Conservation (phyloP, 2,888 invertebrate species). For the Esperia sulphurella region DNA sequence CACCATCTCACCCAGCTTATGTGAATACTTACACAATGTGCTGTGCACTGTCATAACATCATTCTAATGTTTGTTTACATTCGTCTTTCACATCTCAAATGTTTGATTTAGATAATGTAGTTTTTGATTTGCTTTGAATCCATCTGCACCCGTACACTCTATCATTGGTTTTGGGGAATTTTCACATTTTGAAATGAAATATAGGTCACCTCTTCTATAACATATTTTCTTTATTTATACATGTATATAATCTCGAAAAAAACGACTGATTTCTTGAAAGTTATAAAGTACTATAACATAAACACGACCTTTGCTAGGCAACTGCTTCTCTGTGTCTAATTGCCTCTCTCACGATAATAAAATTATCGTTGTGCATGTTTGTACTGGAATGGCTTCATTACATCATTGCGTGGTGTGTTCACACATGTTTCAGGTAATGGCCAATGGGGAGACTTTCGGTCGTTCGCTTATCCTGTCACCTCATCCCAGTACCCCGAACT, state of each 20-base stretch:
- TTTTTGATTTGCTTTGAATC: constrained; percentile 3
- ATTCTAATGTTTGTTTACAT: constrained; percentile 11
- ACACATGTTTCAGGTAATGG: constrained; percentile 85
- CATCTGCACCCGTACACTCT: constrained; percentile 9
- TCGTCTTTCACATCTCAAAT: constrained; percentile 8
- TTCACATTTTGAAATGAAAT: background rate
- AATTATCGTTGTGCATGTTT: constrained; percentile 69
- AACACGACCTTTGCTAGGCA: constrained; percentile 29
- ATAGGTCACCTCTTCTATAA: background rate
- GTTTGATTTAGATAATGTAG: constrained; percentile 5
- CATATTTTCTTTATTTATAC: background rate
- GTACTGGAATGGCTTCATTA: constrained; percentile 78
- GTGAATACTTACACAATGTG: constrained; percentile 10
- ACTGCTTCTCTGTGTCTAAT: constrained; percentile 60
- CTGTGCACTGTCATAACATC: constrained; percentile 12
- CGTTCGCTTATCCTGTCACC: constrained; percentile 80
- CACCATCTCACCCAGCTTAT: constrained; percentile 30
- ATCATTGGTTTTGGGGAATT: background rate
- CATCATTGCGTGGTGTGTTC: constrained; percentile 80
- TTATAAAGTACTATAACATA: background rate
- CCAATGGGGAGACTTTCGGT: constrained; percentile 83
- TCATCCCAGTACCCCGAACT: constrained; percentile 60
- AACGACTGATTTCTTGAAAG: constrained; percentile 9
- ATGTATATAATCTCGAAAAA: background rate
- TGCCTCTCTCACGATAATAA: constrained; percentile 49